Base-by-base conservation (phyloP, 1,140 invertebrate genomes). In the Drosophila mauritiana region DNA sequence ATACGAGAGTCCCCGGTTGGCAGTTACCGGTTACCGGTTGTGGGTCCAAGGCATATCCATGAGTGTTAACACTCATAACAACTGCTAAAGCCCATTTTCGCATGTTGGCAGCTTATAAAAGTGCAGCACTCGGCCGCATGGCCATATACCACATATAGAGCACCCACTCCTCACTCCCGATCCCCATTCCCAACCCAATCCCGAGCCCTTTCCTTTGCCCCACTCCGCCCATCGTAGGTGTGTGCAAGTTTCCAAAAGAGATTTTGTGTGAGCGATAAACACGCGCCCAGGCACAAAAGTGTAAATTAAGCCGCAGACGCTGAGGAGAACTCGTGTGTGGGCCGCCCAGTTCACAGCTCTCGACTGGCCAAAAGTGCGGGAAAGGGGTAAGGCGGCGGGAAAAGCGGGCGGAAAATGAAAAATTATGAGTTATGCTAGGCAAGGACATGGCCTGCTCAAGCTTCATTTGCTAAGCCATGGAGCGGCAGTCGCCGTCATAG, bases 71-170 rank as follows among this genome's bases (percentile, higher is more conserved):
- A 89, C 85, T 89, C 85, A 89, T 89, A 89, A 89, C 84, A 89
- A 89, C 84, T 83, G 80, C 73, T 81, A 90, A 86, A 80, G 84
- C 85, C 85, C 80, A 90, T 84, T 91, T 91, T 91, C 82, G 90
- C 90, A 91, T 91, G 90, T 91, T 91, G 80, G 74, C 77, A 84
- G 81, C 85, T 88, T 91, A 90, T 91, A 91, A 91, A 91, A 82
- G 76, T 84, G 77, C 73, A 79, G 74, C 70, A 58, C 58, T 78
- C 73, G 69, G 69, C 69, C 59, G 27, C 53, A 57, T 57, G 45
- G 51, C 61, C 74, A 88, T 77, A 85, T 65, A 64, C 31, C 31
- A 22, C 15, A 55, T 49, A 5, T 20, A 68, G 57, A 62, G 76
- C 75, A 88, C 80, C 78, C 73, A 76, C 61, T 57, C 58, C 58